These are phyloP conservation scores for Diabrotica virgifera DNA, from an alignment of 1,140 invertebrate species.

Conservation along the genomic window DNA sequence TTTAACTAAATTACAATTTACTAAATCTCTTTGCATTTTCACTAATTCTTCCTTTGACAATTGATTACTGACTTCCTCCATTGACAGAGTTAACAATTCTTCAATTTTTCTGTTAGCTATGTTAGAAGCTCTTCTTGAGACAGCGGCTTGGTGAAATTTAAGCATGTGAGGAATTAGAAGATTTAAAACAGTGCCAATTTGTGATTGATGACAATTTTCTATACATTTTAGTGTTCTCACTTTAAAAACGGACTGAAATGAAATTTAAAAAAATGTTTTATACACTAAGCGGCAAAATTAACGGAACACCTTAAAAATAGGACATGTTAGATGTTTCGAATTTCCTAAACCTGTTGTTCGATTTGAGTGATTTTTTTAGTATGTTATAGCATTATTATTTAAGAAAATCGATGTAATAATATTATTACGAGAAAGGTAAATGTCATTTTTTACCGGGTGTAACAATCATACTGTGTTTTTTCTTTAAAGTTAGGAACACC, in stretches of 20 bases:
- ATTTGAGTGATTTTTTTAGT: too few species aligned
- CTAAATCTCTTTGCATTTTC: slow-evolving; percentile 55
- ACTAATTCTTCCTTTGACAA: slow-evolving; percentile 58
- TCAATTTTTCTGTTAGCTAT: slow-evolving; percentile 64
- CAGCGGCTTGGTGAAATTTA: slow-evolving; percentile 56
- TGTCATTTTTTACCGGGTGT: too few species aligned
- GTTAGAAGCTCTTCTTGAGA: slow-evolving; percentile 59
- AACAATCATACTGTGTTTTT: too few species aligned
- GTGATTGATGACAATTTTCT: slow-evolving; percentile 64
- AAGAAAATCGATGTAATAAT: too few species aligned
- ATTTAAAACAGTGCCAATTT: slow-evolving; percentile 62
- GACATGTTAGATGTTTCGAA: too few species aligned
- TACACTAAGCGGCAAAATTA: too few species aligned
- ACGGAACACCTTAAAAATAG: too few species aligned
- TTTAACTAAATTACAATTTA: slow-evolving; percentile 51
- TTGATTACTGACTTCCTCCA: slow-evolving; percentile 55
- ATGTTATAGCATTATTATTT: too few species aligned
- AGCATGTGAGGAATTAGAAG: slow-evolving; percentile 61
- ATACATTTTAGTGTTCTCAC: slow-evolving; percentile 31
- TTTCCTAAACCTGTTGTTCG: too few species aligned
- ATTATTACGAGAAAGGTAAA: too few species aligned
- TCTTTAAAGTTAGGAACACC: too few species aligned
- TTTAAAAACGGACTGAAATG: slow-evolving; percentile 29
- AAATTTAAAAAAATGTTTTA: too few species aligned
- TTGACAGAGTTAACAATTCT: slow-evolving; percentile 57